Percentiles rank a stretch among this genome's conserved stretches.
phyloP scores from a whole-genome alignment of 2,888 invertebrate genomes.

The Lydus trimaculatus region DNA sequence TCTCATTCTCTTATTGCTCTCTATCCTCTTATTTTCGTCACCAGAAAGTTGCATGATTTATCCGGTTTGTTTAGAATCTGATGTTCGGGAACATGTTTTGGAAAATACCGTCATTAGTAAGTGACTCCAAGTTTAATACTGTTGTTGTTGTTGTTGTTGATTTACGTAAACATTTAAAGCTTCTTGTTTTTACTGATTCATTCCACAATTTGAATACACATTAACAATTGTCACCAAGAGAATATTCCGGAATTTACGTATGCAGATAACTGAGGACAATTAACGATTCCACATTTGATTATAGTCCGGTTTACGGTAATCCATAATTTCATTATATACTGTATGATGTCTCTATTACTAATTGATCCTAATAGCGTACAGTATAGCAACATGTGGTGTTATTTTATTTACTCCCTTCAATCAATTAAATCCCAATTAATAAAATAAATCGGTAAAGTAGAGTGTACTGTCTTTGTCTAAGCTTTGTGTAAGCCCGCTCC shows the following conservation, averaged over 20 bases:
- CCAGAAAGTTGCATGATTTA: slow-evolving; percentile 16
- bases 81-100: slow-evolving; percentile 19
- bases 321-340: slow-evolving; percentile 36
- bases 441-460: background rate
- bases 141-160: slow-evolving; percentile 32
- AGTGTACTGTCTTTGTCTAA: too few species aligned
- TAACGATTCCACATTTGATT: slow-evolving; percentile 34
- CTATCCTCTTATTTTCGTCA: background rate
- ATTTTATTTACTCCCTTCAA: slow-evolving; percentile 23
- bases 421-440: slow-evolving; percentile 3
- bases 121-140: slow-evolving; percentile 31
- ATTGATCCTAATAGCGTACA: slow-evolving; percentile 32
- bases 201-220: background rate
- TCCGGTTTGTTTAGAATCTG: slow-evolving; percentile 14
- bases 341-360: slow-evolving; percentile 36
- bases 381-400: slow-evolving; percentile 35
- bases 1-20: background rate
- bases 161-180: slow-evolving; percentile 30
- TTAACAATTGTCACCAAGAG: background rate
- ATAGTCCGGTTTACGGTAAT: slow-evolving; percentile 33
- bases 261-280: slow-evolving; percentile 14
- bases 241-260: background rate
- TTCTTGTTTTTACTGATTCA: background rate
- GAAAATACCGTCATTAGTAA: slow-evolving; percentile 28
- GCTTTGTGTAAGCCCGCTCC: too few species aligned